These are phyloP conservation scores for Clamator glandarius DNA, from an alignment of 2,797 vertebrate species.

Conservation along the genomic window DNA sequence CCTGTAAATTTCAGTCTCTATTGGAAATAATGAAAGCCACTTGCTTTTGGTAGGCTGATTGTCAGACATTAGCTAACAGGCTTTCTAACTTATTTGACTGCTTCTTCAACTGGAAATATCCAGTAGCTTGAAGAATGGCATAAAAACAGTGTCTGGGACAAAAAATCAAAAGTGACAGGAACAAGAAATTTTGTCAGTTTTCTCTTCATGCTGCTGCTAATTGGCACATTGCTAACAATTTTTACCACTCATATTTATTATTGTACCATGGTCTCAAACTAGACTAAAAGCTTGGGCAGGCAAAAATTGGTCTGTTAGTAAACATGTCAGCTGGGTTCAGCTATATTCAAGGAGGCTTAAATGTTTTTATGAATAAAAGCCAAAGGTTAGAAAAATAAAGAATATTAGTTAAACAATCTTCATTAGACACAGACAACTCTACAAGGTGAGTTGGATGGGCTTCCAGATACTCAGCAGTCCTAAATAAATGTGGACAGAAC, in stretches of 20 bases:
- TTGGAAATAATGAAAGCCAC: conserved; percentile 69
- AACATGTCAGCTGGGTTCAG: not conserved
- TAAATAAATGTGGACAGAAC: not conserved
- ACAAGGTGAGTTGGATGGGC: not conserved
- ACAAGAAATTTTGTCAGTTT: not conserved
- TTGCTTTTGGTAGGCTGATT: conserved; percentile 41
- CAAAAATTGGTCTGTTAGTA: not conserved
- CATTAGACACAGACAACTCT: not conserved
- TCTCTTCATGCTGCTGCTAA: not conserved
- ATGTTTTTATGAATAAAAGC: not conserved
- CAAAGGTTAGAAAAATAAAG: not conserved
- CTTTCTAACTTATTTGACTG: conserved; percentile 4
- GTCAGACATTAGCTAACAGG: not conserved
- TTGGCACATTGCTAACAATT: not conserved
- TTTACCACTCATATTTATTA: not conserved
- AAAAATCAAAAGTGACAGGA: not conserved
- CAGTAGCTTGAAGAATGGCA: not conserved
- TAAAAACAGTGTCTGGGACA: not conserved
- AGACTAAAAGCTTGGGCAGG: not conserved
- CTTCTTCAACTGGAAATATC: conserved; percentile 15
- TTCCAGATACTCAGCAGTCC: not conserved
- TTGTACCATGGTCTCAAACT: not conserved
- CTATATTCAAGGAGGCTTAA: not conserved
- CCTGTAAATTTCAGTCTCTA: conserved; percentile 26
- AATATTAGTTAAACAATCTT: not conserved